A percentile compares a stretch with the other conserved stretches of the same genome.
Conservation (phyloP, 1,140 invertebrate species). For the Drosophila trapezifrons region DNA sequence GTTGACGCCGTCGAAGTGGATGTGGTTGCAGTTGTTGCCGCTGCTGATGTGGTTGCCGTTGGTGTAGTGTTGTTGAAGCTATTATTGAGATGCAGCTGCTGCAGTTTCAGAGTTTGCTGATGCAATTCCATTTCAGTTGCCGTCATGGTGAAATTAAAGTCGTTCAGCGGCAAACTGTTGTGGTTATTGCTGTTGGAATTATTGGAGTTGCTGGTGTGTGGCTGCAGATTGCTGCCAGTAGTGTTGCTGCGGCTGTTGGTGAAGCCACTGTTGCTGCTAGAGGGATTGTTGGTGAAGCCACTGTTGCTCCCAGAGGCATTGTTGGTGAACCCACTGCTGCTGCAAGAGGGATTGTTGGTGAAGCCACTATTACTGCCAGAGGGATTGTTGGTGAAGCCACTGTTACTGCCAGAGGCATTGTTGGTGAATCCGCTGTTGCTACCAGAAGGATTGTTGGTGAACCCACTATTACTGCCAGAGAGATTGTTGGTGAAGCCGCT, state of each 20-base stretch:
- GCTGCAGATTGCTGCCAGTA: not conserved
- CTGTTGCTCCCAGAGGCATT: conserved; percentile 23
- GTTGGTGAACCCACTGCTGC: conserved; percentile 10
- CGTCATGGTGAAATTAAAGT: conserved; percentile 33
- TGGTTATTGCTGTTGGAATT: conserved; percentile 13
- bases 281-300: conserved; percentile 15
- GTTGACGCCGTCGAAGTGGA: conserved; percentile 27
- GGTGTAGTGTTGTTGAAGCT: conserved; percentile 29
- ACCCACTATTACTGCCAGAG: conserved; percentile 10
- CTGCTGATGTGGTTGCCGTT: conserved; percentile 28
- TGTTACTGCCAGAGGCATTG: conserved; percentile 14
- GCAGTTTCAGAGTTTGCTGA: conserved; percentile 41
- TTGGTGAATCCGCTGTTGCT: conserved; percentile 21
- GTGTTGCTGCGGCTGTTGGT: conserved; percentile 23
- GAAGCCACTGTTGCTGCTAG: conserved; percentile 17
- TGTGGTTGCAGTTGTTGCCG: conserved; percentile 10
- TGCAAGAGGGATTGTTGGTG: conserved; percentile 20
- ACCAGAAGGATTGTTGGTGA: conserved; percentile 10
- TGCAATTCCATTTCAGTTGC: conserved; percentile 34
- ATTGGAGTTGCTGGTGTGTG: conserved; percentile 15
- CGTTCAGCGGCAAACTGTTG: conserved; percentile 10
- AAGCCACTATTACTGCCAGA: conserved; percentile 17
- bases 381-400: conserved; percentile 16
- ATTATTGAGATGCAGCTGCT: conserved; percentile 28
- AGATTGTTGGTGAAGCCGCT: conserved; percentile 1